Conservation (phyloP, 2,113 vertebrate species). For the Megaceryle torquata region DNA sequence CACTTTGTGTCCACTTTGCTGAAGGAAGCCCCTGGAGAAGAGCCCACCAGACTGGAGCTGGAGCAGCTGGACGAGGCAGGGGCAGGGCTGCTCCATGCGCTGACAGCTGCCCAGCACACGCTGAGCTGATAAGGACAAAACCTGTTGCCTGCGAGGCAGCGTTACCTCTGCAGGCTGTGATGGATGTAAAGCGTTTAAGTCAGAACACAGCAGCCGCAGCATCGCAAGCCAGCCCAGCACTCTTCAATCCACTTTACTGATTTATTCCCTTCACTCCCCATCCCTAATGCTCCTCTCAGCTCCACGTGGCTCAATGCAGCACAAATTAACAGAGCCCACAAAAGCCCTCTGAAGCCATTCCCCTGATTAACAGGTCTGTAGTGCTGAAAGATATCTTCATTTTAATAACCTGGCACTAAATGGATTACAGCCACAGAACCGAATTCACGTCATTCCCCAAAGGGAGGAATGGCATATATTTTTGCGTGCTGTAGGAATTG, state of each 20-base stretch:
- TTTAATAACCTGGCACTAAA: conserved; percentile 63
- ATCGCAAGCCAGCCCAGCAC: conserved; percentile 28
- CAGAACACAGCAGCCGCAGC: neutral
- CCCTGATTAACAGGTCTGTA: conserved; percentile 61
- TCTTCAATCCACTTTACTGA: conserved; percentile 32
- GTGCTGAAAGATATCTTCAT: conserved; percentile 59
- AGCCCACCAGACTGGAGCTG: neutral
- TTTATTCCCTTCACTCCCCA: conserved; percentile 31
- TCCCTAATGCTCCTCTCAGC: conserved; percentile 44
- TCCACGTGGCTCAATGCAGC: conserved; percentile 30
- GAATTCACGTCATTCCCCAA: neutral
- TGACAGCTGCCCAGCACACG: neutral
- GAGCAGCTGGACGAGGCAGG: neutral
- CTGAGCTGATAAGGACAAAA: neutral
- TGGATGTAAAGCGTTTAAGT: conserved; percentile 45
- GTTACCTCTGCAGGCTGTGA: conserved; percentile 24
- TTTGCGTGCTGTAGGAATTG: neutral
- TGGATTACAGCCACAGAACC: conserved; percentile 22
- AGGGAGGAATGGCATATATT: conserved; percentile 28
- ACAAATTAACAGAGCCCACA: conserved; percentile 59
- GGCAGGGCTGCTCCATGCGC: neutral
- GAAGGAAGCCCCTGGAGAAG: neutral
- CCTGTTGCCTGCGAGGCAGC: conserved; percentile 21
- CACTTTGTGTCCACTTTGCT: neutral
- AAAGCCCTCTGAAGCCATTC: conserved; percentile 55